A percentile compares a stretch with the other conserved stretches of the same genome.
Conservation (phyloP, 2,797 vertebrate species). For the Micrastur ruficollis region DNA sequence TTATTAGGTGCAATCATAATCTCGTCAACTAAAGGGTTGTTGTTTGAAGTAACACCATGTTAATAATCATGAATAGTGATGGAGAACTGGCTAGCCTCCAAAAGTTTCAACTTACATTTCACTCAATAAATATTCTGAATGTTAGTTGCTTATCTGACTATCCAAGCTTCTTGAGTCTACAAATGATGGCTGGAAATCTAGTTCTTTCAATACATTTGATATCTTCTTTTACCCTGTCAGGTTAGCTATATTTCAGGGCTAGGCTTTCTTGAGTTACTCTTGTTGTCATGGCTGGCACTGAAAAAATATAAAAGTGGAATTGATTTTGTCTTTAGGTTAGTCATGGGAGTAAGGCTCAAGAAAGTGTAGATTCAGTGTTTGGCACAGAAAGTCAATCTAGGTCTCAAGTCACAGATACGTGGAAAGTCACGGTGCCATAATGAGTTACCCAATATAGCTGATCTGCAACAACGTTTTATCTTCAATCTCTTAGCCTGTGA, state of each 20-base stretch:
- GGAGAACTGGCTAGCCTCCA: not conserved
- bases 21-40: not conserved
- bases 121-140: not conserved
- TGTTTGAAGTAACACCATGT: not conserved
- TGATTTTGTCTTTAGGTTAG: not conserved
- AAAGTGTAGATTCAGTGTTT: not conserved
- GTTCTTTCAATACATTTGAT: not conserved
- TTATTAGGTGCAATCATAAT: not conserved
- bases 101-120: not conserved
- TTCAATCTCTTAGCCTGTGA: slow-evolving; percentile 40
- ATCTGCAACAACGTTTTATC: not conserved
- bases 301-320: not conserved
- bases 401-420: not conserved
- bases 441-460: slow-evolving; percentile 33
- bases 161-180: not conserved
- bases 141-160: not conserved
- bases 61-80: not conserved
- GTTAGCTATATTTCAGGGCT: accelerated
- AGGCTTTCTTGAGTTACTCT: not conserved
- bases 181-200: not conserved
- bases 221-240: not conserved
- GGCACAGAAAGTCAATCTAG: not conserved
- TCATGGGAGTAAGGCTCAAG: not conserved
- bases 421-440: not conserved
- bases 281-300: not conserved